Percentiles rank a stretch among this genome's conserved stretches.
phyloP scores from a whole-genome alignment of 92 coral and sea anemone species.

The Palythoa grandis region DNA sequence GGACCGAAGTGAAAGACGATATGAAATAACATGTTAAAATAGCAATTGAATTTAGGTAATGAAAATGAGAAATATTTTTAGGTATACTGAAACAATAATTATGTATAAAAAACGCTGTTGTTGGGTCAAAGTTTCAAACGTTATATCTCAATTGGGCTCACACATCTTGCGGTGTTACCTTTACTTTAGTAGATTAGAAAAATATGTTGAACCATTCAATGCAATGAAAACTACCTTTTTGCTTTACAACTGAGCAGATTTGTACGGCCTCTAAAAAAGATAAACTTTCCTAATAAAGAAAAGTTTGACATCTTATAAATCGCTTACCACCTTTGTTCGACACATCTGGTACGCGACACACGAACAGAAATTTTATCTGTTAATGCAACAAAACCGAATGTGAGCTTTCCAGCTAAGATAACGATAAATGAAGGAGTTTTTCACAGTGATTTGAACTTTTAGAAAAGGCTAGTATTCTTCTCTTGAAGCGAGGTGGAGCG shows the following conservation, averaged over 20 bases:
- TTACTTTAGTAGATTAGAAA: background rate
- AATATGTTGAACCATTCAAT: background rate
- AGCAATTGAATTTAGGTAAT: background rate
- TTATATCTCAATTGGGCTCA: background rate
- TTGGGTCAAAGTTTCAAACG: background rate
- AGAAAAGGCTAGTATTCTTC: background rate
- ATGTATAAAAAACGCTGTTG: background rate
- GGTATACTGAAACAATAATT: background rate
- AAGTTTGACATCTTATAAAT: background rate
- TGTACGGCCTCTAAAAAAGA: background rate
- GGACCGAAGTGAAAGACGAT: too few relatives aligned
- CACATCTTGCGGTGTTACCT: background rate
- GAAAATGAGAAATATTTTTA: background rate
- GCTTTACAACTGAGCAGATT: background rate
- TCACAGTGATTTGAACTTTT: background rate
- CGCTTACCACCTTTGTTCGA: background rate
- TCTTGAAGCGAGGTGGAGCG: slow-evolving; percentile 13
- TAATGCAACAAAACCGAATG: background rate
- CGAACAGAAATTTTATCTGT: slow-evolving; percentile 17
- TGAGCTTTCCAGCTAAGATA: slow-evolving; percentile 18
- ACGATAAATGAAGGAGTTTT: slow-evolving; percentile 3
- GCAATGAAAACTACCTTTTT: background rate
- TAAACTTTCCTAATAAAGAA: too few relatives aligned
- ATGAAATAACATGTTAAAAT: background rate
- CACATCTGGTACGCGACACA: slow-evolving; percentile 2